phyloP scores from a whole-genome alignment of 2,888 invertebrate genomes.

The Drosophila sordidula region DNA sequence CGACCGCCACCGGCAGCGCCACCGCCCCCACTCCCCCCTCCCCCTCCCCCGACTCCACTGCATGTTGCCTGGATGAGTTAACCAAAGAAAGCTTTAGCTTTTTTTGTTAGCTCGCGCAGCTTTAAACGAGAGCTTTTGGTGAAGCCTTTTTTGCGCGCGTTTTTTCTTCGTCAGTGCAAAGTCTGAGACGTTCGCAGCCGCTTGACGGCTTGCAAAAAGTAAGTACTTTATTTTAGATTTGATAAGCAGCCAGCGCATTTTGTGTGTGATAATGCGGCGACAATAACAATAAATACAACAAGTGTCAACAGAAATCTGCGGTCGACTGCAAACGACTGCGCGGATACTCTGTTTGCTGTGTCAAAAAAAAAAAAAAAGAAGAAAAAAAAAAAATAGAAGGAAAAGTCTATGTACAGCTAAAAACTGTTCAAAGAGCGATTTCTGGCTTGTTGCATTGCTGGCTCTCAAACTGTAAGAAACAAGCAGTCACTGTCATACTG shows the following conservation, averaged over 20 bases:
- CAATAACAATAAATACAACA: conserved; percentile 1
- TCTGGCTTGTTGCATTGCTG: neutral
- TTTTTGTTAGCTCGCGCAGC: conserved; percentile 9
- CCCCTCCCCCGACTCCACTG: neutral
- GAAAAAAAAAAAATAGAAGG: too few relatives aligned
- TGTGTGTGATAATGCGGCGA: conserved; percentile 46
- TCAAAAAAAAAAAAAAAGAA: too few relatives aligned
- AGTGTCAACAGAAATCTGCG: neutral
- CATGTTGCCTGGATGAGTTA: conserved; percentile 29
- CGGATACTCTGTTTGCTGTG: neutral
- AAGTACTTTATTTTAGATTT: conserved; percentile 55
- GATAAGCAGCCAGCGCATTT: conserved; percentile 33
- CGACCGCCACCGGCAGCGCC: neutral
- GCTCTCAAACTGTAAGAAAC: too few relatives aligned
- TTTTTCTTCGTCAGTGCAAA: conserved; percentile 45
- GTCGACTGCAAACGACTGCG: neutral
- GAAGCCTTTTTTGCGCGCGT: conserved; percentile 31
- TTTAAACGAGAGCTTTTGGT: conserved; percentile 38
- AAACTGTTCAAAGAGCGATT: neutral
- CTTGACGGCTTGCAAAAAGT: conserved; percentile 27
- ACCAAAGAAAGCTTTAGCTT: conserved; percentile 37
- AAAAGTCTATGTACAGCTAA: neutral
- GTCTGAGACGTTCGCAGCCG: conserved; percentile 35
- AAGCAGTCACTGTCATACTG: too few relatives aligned
- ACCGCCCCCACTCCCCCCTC: neutral